Evolutionary conservation across 2,113 vertebrate species (phyloP).

Genomic region (Periophthalmodon schlosseri): DNA sequence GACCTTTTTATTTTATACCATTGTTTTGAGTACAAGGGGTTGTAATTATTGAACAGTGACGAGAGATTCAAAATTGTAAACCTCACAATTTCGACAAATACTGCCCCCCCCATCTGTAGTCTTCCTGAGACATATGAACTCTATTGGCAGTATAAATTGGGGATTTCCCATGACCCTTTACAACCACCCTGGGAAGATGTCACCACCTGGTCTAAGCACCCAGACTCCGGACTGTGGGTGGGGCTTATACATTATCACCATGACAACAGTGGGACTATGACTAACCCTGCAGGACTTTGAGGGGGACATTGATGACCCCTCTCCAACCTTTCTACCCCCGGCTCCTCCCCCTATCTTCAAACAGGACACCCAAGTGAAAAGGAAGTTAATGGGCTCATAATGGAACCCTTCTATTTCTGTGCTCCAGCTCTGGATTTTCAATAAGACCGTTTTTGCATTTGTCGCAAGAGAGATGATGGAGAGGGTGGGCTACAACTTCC

Average conservation of each 20-base stretch:
- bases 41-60: too few species aligned
- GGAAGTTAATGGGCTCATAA: conserved; percentile 71
- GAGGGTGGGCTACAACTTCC: conserved; percentile 64
- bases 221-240: conserved; percentile 24
- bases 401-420: conserved; percentile 64
- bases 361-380: conserved; percentile 54
- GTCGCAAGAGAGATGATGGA: conserved; percentile 62
- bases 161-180: conserved; percentile 72
- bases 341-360: conserved; percentile 49
- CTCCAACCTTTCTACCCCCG: conserved; percentile 40
- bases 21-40: too few species aligned
- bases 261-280: conserved; percentile 44
- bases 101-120: not conserved
- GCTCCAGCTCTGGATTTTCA: conserved; percentile 54
- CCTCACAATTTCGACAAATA: not conserved
- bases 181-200: conserved; percentile 32
- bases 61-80: too few species aligned
- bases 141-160: conserved; percentile 4
- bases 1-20: too few species aligned
- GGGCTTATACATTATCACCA: conserved; percentile 44
- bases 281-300: conserved; percentile 43
- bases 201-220: conserved; percentile 52
- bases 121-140: not conserved
- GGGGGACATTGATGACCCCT: conserved; percentile 49
- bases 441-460: conserved; percentile 59